Conservation (phyloP, 2,888 invertebrate species). For the Drosophila ezoana region DNA sequence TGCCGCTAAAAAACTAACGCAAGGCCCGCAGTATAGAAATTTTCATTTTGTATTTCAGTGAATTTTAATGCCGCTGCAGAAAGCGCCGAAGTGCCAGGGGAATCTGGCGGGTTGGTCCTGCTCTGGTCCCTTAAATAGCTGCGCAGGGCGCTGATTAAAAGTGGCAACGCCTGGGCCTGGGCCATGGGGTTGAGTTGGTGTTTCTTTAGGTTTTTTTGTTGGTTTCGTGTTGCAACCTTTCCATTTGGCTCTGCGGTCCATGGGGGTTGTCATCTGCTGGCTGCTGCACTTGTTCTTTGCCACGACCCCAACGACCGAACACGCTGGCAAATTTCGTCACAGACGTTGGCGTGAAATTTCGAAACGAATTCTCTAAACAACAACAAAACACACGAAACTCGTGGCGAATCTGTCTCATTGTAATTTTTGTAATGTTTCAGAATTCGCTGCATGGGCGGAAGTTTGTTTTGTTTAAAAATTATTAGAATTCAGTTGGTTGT, state of each 20-base stretch:
- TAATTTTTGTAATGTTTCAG: conserved; percentile 74
- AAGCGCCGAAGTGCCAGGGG: conserved; percentile 39
- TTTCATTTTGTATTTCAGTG: conserved; percentile 64
- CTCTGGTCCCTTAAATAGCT: conserved; percentile 69
- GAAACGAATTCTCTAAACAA: conserved; percentile 74
- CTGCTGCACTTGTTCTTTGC: conserved; percentile 70
- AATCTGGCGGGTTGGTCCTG: conserved; percentile 33
- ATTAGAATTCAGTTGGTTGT: conserved; percentile 77
- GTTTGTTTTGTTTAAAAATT: conserved; percentile 78
- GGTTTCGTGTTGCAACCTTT: conserved; percentile 73
- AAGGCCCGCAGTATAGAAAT: conserved; percentile 64
- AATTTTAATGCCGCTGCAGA: conserved; percentile 64
- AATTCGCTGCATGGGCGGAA: conserved; percentile 63
- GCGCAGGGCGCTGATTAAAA: conserved; percentile 74
- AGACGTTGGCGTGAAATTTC: conserved; percentile 83
- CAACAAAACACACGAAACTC: conserved; percentile 52
- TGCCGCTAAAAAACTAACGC: conserved; percentile 63
- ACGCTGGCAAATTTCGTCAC: conserved; percentile 75
- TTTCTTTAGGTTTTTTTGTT: conserved; percentile 2
- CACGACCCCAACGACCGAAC: conserved; percentile 14
- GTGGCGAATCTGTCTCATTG: conserved; percentile 61
- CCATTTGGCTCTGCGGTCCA: conserved; percentile 45
- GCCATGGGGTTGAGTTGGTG: conserved; percentile 51
- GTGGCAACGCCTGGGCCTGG: conserved; percentile 63
- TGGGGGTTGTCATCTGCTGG: conserved; percentile 46